A percentile compares a stretch with the other conserved stretches of the same genome.
phyloP scores from a whole-genome alignment of 1,140 invertebrate species.

The Aphelenchoides fujianensis region DNA sequence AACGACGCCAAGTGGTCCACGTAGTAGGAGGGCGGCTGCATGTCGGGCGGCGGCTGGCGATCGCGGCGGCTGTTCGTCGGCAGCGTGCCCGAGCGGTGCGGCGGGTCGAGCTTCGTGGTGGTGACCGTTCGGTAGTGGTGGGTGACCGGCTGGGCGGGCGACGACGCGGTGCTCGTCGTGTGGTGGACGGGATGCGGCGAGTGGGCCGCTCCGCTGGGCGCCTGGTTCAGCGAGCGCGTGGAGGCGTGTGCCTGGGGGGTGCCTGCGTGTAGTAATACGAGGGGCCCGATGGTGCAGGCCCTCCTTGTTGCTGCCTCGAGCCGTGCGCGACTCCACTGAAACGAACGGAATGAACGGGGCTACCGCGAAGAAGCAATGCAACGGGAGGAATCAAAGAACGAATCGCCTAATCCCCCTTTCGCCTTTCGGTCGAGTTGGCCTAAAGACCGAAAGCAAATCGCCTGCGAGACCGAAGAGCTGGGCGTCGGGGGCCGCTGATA shows the following conservation, averaged over 20 bases:
- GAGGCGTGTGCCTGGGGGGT: slow-evolving; percentile 13
- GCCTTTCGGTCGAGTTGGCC: too few species aligned
- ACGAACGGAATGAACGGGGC: background rate
- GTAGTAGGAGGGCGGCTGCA: slow-evolving; percentile 72
- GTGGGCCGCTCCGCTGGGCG: background rate
- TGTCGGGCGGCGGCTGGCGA: slow-evolving; percentile 25
- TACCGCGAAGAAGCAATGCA: background rate
- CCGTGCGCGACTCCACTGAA: slow-evolving; percentile 16
- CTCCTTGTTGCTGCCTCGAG: slow-evolving; percentile 6
- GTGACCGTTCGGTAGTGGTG: slow-evolving; percentile 20
- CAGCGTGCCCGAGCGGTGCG: slow-evolving; percentile 27
- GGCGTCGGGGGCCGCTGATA: too few species aligned
- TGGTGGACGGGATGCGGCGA: slow-evolving; percentile 16
- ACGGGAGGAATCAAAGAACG: too few species aligned
- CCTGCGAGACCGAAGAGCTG: too few species aligned
- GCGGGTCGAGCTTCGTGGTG: slow-evolving; percentile 17
- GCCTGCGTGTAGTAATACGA: slow-evolving; percentile 11
- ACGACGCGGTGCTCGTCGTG: background rate
- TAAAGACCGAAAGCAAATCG: too few species aligned
- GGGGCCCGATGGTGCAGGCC: background rate
- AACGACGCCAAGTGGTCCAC: slow-evolving; percentile 97
- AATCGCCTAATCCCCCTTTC: too few species aligned
- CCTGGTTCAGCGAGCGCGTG: slow-evolving; percentile 11
- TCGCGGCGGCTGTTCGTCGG: background rate
- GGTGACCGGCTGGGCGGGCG: slow-evolving; percentile 7